Conservation (phyloP, 2,888 invertebrate genomes). For the Incurvaria masculella region DNA sequence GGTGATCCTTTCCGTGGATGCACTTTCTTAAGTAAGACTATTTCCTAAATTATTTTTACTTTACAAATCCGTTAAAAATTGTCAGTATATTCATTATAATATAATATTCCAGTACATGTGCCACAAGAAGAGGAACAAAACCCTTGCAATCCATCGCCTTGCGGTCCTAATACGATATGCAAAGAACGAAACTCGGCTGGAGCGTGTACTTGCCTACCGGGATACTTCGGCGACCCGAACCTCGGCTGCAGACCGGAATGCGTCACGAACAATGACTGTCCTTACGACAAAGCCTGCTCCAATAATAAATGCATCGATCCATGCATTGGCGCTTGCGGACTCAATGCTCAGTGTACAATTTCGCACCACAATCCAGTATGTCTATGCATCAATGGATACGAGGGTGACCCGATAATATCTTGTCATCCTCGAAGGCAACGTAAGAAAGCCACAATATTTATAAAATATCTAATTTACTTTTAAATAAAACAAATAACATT, state of each 20-base stretch:
- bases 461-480: background rate
- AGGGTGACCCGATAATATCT: conserved; percentile 68
- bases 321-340: conserved; percentile 78
- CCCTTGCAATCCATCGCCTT: conserved; percentile 84
- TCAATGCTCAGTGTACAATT: conserved; percentile 75
- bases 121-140: conserved; percentile 63
- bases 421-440: conserved; percentile 48
- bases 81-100: background rate
- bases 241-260: conserved; percentile 84
- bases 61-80: too few relatives aligned
- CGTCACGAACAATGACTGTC: conserved; percentile 77
- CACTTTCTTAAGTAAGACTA: conserved; percentile 40
- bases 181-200: conserved; percentile 80
- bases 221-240: conserved; percentile 86
- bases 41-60: background rate
- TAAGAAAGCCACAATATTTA: conserved; percentile 24
- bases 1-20: conserved; percentile 86
- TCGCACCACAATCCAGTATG: conserved; percentile 82
- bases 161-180: conserved; percentile 82
- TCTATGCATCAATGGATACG: conserved; percentile 72
- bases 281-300: conserved; percentile 71
- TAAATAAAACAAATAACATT: conserved; percentile 11
- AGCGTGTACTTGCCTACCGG: conserved; percentile 76
- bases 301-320: conserved; percentile 85
- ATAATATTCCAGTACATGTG: conserved; percentile 42